Evolutionary conservation across 1,140 invertebrate species (phyloP), one percentile per base, ranked within the genome.

Genomic region (Aricia agestis): DNA sequence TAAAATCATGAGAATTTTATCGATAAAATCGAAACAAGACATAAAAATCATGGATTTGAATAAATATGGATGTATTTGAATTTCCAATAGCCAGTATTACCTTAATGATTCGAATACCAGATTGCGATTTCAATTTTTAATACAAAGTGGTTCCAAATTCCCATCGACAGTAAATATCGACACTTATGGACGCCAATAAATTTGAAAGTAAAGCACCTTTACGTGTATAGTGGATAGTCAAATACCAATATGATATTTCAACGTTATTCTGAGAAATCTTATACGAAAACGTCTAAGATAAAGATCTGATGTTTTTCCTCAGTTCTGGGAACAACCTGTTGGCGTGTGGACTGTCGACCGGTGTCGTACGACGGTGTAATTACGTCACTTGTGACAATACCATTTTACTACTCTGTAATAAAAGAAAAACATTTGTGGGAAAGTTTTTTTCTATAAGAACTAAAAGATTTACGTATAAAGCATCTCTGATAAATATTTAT

Each of bases 31-130:
- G 45, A 52, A 52, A 52, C 45, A 52, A 52, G 45, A 52, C 45
- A 52, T 52, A 52, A 52, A 52, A 52, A 15, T 52, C 45, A 52
- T 15, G 13, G 11, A 52, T 52, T 52, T 52, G 13, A 52, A 52
- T 52, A 52, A 52, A 52, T 52, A 52, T 52, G 45, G 13, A 52
- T 52, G 45, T 52, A 52, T 52, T 52, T 52, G 45, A 52, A 52
- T 52, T 52, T 52, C 45, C 9, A 11, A 52, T 52, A 15, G 45
- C 11, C 13, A 3, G 10, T 52, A 52, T 52, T 13, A 52, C 9
- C 2, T 52, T 52, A 52, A 52, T 52, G 45, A 52, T 52, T 13
- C 45, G 13, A 52, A 52, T 52, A 52, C 45, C 45, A 52, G 13
- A 52, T 52, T 52, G 13, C 13, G 45, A 13, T 13, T 52, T 52